phyloP scores from a whole-genome alignment of 2,113 vertebrate genomes.

The Laticauda colubrina region DNA sequence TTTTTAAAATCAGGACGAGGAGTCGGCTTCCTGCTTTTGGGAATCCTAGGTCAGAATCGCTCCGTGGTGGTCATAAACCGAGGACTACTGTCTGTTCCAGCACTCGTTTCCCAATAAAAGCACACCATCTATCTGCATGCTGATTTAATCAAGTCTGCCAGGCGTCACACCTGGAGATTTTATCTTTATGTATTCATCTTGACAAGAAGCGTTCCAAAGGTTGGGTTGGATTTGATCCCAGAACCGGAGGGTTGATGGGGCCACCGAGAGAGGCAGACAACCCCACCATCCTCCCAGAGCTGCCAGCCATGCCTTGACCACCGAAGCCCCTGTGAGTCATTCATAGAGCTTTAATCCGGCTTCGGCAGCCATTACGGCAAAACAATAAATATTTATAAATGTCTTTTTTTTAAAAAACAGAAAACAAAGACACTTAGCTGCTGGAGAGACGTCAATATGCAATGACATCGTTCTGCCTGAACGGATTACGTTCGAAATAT shows the following conservation, averaged over 20 bases:
- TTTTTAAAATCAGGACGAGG: too few species aligned
- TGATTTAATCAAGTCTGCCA: conserved; percentile 17
- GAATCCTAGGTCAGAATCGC: too few species aligned
- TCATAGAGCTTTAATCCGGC: neutral
- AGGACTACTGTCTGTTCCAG: neutral
- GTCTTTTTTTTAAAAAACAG: neutral
- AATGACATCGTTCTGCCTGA: neutral
- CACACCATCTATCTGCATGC: neutral
- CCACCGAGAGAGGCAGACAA: neutral
- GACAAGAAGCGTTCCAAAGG: neutral
- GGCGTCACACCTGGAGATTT: fast-evolving
- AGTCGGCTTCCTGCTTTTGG: too few species aligned
- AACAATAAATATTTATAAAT: conserved; percentile 13
- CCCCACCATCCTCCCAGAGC: neutral
- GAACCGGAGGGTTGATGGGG: neutral
- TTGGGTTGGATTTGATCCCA: neutral
- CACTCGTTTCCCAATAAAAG: conserved; percentile 60
- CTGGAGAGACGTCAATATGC: neutral
- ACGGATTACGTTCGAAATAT: neutral
- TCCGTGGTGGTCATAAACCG: neutral
- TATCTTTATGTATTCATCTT: neutral
- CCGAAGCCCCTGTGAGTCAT: neutral
- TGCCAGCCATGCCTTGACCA: neutral
- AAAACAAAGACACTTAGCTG: neutral
- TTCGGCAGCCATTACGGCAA: neutral